Evolutionary conservation across 2,113 vertebrate species (phyloP), one percentile per base, ranked within the genome.

Genomic region (Pseudolaguvia tuberculata): DNA sequence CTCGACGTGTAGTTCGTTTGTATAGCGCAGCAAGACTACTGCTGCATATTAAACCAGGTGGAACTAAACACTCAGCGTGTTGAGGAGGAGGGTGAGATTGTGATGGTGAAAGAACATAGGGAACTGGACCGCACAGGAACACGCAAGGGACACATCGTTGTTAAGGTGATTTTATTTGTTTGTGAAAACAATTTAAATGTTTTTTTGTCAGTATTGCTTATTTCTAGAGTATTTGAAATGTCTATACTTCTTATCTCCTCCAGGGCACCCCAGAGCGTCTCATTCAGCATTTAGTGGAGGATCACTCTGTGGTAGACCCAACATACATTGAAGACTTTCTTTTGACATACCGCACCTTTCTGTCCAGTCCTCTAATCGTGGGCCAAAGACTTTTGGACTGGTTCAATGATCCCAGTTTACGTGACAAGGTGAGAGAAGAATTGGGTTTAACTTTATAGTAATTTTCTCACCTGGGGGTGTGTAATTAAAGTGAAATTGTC

Each of bases 51-150:
- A 78, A 98, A 98, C 83, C 96, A 98, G 86, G 97, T 99, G 75
- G 97, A 99, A 88, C 96, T 98, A 87, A 99, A 99, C 89, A 99
- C 98, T 91, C 97, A 98, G 87, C 97, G 97, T 78, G 95, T 98
- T 0, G 97, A 99, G 80, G 96, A 99, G 82, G 97, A 98, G 83
- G 97, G 97, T 12, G 97, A 99, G 89, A 98, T 99, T 2, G 96
- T 99, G 42, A 98, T 99, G 96, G 97, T 99, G 80, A 99, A 98
- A 85, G 96, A 99, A 25, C 96, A 99, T 84, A 83, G 96, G 6
- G 96, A 98, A 75, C 93, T 99, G 51, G 97, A 99, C 86, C 93
- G 96, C 50, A 98, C 97, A 4, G 97, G 97, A 55, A 98, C 96
- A 70, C 91, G 96, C 23, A 98, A 98, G 86, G 97, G 97, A 65